Evolutionary conservation across 23 tunicate species (phyloP).

Genomic region (Halocynthia roretzi): DNA sequence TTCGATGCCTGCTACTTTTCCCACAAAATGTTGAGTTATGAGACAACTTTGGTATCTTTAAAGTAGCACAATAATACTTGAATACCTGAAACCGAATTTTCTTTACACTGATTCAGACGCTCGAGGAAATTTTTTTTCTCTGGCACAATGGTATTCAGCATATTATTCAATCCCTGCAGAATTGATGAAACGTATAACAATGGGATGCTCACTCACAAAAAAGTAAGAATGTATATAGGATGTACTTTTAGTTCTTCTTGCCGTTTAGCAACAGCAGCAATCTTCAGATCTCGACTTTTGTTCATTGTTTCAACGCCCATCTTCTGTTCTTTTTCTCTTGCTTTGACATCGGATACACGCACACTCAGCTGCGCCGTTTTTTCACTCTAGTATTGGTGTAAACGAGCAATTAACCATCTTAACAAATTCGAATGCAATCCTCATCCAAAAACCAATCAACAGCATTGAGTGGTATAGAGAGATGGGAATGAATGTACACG

Average conservation of each 20-base stretch:
- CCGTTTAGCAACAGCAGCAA: slow-evolving; percentile 45
- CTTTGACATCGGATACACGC: slow-evolving; percentile 49
- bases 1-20: too few relatives aligned
- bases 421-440: neutral
- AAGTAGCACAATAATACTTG: neutral
- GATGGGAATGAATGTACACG: too few relatives aligned
- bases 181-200: neutral
- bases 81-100: slow-evolving; percentile 31
- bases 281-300: slow-evolving; percentile 63
- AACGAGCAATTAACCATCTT: neutral
- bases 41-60: too few relatives aligned
- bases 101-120: slow-evolving; percentile 51
- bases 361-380: slow-evolving; percentile 50
- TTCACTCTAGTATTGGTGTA: slow-evolving; percentile 35
- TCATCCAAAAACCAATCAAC: too few relatives aligned
- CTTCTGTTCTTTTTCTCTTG: slow-evolving; percentile 60
- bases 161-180: slow-evolving; percentile 45
- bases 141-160: slow-evolving; percentile 42
- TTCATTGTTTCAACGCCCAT: slow-evolving; percentile 41
- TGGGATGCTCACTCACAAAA: neutral
- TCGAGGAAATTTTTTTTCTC: slow-evolving; percentile 41
- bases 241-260: slow-evolving; percentile 72
- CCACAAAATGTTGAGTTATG: too few relatives aligned
- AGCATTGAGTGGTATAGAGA: too few relatives aligned
- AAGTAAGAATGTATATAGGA: neutral